Conservation (phyloP, 2,888 invertebrate species). For the Epistrophe eligans region DNA sequence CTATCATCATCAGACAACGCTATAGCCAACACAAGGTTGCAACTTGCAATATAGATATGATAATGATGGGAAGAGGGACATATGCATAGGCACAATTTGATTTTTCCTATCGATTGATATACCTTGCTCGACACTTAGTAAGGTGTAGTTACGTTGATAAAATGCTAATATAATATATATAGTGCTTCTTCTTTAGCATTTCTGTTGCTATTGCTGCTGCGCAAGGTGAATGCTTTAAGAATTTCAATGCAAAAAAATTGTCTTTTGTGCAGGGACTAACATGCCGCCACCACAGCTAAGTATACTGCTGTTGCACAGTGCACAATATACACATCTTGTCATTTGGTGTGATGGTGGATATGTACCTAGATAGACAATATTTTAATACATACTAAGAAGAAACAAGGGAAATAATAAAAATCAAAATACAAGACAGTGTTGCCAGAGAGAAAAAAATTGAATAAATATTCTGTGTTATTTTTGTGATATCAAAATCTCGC, state of each 20-base stretch:
- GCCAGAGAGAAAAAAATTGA: not conserved
- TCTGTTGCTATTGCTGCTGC: not conserved
- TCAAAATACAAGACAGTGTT: not conserved
- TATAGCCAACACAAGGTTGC: not conserved
- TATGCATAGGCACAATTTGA: slow-evolving; percentile 35
- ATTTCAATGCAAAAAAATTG: slow-evolving; percentile 63
- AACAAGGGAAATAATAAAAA: slow-evolving; percentile 19
- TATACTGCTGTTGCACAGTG: not conserved
- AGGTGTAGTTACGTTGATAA: slow-evolving; percentile 58
- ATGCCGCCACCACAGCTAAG: slow-evolving; percentile 31
- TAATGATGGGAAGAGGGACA: slow-evolving; percentile 10
- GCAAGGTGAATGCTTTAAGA: slow-evolving; percentile 55
- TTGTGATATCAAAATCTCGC: too few species aligned
- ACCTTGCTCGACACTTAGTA: slow-evolving; percentile 49
- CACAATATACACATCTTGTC: slow-evolving; percentile 2
- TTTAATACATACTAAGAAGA: not conserved
- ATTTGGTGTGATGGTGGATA: not conserved
- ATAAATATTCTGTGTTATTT: too few species aligned
- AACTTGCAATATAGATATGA: not conserved
- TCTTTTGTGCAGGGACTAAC: slow-evolving; percentile 49
- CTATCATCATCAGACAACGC: not conserved
- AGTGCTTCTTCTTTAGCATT: slow-evolving; percentile 6
- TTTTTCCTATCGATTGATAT: slow-evolving; percentile 60
- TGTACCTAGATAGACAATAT: not conserved
- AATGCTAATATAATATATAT: slow-evolving; percentile 44